Evolutionary conservation across 2,888 invertebrate species (phyloP).

Genomic region (Quadroppia sp.): DNA sequence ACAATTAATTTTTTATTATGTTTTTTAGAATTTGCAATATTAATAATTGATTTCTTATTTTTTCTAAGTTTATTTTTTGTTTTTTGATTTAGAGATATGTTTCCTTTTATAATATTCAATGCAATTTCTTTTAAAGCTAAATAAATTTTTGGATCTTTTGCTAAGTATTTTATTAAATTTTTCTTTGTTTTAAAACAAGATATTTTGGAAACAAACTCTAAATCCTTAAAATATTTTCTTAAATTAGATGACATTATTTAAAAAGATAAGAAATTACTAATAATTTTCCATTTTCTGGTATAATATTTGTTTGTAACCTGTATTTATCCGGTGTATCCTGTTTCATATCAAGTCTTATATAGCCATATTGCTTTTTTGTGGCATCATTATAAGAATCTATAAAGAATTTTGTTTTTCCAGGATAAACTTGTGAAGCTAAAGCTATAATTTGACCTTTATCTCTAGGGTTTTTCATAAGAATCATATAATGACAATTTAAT

Average conservation of each 20-base stretch:
- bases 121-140: background rate
- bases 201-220: slow-evolving; percentile 2
- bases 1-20: background rate
- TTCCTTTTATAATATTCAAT: background rate
- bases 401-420: slow-evolving; percentile 32
- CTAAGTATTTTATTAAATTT: background rate
- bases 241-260: background rate
- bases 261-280: background rate
- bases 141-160: background rate
- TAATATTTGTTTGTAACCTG: slow-evolving; percentile 16
- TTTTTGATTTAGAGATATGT: background rate
- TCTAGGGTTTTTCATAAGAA: slow-evolving; percentile 39
- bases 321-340: slow-evolving; percentile 33
- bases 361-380: slow-evolving; percentile 27
- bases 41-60: background rate
- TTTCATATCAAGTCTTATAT: slow-evolving; percentile 19
- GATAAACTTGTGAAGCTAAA: slow-evolving; percentile 33
- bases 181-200: background rate
- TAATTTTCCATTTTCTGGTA: background rate
- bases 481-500: slow-evolving; percentile 38
- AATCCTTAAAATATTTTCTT: background rate
- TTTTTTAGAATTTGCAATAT: background rate
- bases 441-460: slow-evolving; percentile 33
- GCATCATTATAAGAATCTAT: slow-evolving; percentile 38
- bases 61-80: background rate